phyloP scores from a whole-genome alignment of 2,113 vertebrate species.

The Holacanthus passer region DNA sequence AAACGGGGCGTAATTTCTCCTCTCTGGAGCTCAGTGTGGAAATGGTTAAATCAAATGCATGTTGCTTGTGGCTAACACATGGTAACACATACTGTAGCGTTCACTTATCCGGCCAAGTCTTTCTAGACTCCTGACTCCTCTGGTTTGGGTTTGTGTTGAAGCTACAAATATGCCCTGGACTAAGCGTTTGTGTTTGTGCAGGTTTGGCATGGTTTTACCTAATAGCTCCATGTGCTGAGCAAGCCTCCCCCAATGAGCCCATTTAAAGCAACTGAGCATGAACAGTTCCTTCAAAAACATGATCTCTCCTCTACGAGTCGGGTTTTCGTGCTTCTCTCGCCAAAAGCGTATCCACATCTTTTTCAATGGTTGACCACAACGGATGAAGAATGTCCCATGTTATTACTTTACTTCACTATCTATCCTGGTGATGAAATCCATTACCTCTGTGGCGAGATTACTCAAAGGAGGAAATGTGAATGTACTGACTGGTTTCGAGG shows the following conservation, averaged over 20 bases:
- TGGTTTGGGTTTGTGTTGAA: slow-evolving; percentile 48
- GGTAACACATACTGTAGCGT: slow-evolving; percentile 18
- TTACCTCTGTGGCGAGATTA: neutral
- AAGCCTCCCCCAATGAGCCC: slow-evolving; percentile 32
- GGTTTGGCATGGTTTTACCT: slow-evolving; percentile 37
- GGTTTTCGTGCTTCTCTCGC: slow-evolving; percentile 9
- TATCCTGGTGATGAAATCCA: slow-evolving; percentile 22
- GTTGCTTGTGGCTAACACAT: slow-evolving; percentile 4
- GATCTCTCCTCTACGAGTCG: neutral
- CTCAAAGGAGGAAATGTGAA: neutral
- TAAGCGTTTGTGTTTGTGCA: slow-evolving; percentile 19
- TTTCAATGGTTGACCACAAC: slow-evolving; percentile 34
- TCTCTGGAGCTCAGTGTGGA: slow-evolving; percentile 31
- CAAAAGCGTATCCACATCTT: slow-evolving; percentile 12
- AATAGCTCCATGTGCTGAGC: slow-evolving; percentile 43
- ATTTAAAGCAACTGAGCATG: slow-evolving; percentile 15
- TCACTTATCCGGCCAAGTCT: slow-evolving; percentile 33
- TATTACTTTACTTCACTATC: slow-evolving; percentile 13
- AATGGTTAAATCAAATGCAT: slow-evolving; percentile 30
- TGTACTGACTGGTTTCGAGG: neutral
- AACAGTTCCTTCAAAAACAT: slow-evolving; percentile 25
- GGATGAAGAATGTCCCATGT: slow-evolving; percentile 31
- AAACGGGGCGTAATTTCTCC: neutral
- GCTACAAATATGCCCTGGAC: slow-evolving; percentile 34
- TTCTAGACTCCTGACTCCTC: slow-evolving; percentile 56